Conservation (phyloP, 2,888 invertebrate species). For the Anorthoa munda region DNA sequence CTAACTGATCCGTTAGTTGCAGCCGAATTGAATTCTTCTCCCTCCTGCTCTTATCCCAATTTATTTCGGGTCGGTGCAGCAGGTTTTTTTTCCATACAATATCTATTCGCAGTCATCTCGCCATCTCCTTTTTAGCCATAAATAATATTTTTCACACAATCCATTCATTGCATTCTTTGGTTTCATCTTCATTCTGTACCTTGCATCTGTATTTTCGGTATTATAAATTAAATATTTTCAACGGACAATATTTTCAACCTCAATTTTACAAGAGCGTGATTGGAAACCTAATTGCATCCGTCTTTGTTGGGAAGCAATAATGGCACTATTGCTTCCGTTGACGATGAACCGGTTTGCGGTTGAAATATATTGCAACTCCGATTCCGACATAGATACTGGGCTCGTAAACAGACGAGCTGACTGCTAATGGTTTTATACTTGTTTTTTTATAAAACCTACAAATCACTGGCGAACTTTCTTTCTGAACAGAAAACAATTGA, state of each 20-base stretch:
- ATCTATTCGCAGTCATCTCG: no score
- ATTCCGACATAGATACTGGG: slow-evolving; percentile 8
- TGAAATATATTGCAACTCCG: slow-evolving; percentile 39
- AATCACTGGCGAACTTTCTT: neutral
- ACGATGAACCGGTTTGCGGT: slow-evolving; percentile 27
- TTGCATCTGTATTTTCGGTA: no score
- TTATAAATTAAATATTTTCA: neutral
- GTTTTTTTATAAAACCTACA: slow-evolving; percentile 1
- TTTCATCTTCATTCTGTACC: no score
- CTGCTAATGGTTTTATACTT: neutral
- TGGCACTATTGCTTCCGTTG: slow-evolving; percentile 54
- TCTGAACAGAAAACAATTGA: neutral
- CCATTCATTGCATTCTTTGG: no score
- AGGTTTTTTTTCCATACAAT: no score
- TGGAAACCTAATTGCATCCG: slow-evolving; percentile 48
- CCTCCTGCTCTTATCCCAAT: no score
- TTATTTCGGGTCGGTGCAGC: no score
- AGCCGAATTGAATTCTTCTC: no score
- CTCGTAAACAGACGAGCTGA: neutral
- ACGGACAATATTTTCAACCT: neutral
- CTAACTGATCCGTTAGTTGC: no score
- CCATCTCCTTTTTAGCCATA: no score
- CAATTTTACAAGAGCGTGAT: slow-evolving; percentile 30
- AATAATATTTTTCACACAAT: no score
- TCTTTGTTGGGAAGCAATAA: slow-evolving; percentile 33